These are phyloP conservation scores for Calameuta filiformis DNA, from an alignment of 2,888 invertebrate species.

Conservation along the genomic window DNA sequence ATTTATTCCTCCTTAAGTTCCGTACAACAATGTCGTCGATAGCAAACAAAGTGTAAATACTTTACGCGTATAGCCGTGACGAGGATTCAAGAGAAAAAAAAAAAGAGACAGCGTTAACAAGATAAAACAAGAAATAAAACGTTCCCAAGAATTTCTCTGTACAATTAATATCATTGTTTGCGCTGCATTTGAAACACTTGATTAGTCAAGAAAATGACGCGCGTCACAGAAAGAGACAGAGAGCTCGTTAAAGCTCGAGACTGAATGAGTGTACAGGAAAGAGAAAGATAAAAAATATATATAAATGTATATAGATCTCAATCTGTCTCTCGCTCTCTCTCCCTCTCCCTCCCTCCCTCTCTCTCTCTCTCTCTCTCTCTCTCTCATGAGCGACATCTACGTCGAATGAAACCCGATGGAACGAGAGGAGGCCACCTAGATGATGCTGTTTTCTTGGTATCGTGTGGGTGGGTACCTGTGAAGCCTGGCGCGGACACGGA, in stretches of 20 bases:
- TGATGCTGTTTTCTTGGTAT: conserved; percentile 61
- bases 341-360: too few species aligned
- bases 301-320: neutral
- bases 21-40: neutral
- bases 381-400: conserved; percentile 6
- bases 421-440: conserved; percentile 47
- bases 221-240: neutral
- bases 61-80: conserved; percentile 10
- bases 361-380: neutral
- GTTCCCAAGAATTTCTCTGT: neutral
- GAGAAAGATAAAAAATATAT: neutral
- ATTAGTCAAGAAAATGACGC: neutral
- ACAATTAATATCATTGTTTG: neutral
- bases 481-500: conserved; percentile 66
- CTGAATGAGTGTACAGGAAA: neutral
- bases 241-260: neutral
- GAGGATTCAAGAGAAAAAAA: conserved; percentile 16
- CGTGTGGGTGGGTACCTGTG: conserved; percentile 66
- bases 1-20: neutral
- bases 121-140: conserved; percentile 9
- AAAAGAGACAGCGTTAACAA: conserved; percentile 17
- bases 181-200: neutral
- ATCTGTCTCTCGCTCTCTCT: neutral
- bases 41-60: neutral
- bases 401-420: conserved; percentile 8